These are phyloP conservation scores for Anoplopoma fimbria DNA, from an alignment of 2,113 vertebrate genomes.

Conservation along the genomic window DNA sequence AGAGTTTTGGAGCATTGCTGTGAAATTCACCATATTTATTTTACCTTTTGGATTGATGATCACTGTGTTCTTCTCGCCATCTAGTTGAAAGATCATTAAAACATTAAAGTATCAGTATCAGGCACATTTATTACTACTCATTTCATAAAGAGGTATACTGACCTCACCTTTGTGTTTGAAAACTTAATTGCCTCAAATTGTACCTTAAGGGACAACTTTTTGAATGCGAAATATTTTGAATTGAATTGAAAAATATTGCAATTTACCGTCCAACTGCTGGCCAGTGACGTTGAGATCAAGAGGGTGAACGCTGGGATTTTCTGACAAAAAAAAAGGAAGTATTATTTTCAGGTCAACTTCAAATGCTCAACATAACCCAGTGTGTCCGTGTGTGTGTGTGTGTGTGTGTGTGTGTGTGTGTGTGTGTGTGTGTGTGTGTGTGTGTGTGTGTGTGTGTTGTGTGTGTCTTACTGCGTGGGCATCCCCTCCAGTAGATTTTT, in stretches of 20 bases:
- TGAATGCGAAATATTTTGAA: background rate
- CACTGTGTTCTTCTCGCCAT: constrained; percentile 3
- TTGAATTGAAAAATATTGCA: background rate
- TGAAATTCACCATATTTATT: background rate
- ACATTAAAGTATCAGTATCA: background rate
- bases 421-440: background rate
- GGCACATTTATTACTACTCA: background rate
- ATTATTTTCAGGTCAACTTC: background rate
- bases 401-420: background rate
- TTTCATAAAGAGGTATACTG: background rate
- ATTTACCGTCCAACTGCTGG: constrained; percentile 55
- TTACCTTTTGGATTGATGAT: constrained; percentile 32
- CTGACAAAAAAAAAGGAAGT: constrained; percentile 32
- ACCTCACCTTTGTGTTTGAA: background rate
- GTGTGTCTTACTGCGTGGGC: constrained; percentile 41
- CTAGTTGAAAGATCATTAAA: constrained; percentile 29
- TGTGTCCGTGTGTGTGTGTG: background rate
- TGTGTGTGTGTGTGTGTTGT: background rate
- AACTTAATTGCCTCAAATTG: background rate
- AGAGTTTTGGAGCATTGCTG: background rate
- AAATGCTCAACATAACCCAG: background rate
- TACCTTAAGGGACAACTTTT: background rate
- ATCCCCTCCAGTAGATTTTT: constrained; percentile 28
- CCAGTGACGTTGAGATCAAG: background rate
- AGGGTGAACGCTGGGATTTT: constrained; percentile 1